Evolutionary conservation across 2,113 vertebrate genomes (phyloP).

Genomic region (Macrotus californicus): DNA sequence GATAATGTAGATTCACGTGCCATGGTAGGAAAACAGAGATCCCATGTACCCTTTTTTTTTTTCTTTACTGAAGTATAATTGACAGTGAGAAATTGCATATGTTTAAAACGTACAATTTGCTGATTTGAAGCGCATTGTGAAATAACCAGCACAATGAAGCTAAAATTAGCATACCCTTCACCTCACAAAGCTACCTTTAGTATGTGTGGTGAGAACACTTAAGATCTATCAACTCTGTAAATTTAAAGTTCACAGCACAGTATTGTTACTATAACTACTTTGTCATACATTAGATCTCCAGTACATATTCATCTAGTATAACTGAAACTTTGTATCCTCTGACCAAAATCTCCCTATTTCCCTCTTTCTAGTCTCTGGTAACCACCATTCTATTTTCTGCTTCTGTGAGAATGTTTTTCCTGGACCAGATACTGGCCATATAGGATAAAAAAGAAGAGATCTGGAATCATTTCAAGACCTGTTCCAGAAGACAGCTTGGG

Average conservation of each 20-base stretch:
- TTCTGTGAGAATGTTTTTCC: neutral
- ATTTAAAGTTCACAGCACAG: neutral
- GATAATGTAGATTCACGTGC: neutral
- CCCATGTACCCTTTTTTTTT: accelerated
- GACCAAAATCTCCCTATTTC: neutral
- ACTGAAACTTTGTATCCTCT: neutral
- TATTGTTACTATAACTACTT: neutral
- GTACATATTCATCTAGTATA: neutral
- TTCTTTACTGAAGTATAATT: neutral
- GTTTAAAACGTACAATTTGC: neutral
- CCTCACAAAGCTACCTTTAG: neutral
- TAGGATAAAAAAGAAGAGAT: neutral
- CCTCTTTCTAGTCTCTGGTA: neutral
- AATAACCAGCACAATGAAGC: neutral
- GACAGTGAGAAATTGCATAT: neutral
- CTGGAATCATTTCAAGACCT: neutral
- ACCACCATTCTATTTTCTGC: neutral
- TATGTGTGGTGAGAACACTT: neutral
- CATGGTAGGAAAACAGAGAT: neutral
- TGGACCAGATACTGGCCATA: neutral
- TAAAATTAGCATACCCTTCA: neutral
- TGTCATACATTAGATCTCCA: neutral
- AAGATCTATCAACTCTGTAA: neutral
- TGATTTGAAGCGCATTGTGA: neutral
- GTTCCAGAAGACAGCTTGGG: neutral